Base-by-base conservation (phyloP, 2,113 vertebrate genomes). In the Chamaea fasciata region DNA sequence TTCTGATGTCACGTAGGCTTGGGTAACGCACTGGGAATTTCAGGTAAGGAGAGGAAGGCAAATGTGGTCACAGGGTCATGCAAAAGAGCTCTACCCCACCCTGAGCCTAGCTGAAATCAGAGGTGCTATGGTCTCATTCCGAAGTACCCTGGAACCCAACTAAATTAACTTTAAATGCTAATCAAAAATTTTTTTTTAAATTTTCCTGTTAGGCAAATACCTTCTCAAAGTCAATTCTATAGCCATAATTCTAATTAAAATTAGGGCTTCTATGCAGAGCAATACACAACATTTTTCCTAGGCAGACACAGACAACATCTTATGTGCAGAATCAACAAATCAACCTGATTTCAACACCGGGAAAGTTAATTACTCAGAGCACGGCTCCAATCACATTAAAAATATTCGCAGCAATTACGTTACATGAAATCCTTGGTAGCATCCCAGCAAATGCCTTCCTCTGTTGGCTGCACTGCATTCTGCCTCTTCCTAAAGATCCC, bases 301-400 rank as follows among this genome's bases (percentile, higher is more conserved):
- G 21, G 70, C 73, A 89, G 78, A 87, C 63, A 64, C 1, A 82
- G 84, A 76, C 82, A 93, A 80, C 55, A 83, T 53, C 63, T 92
- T 49, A 53, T 9, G 82, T 18, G 79, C 80, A 93, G 69, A 89
- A 95, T 87, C 76, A 95, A 95, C 89, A 83, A 93, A 92, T 92
- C 86, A 92, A 77, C 59, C 68, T 44, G 94, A 91, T 92, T 97
- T 95, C 92, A 89, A 89, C 87, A 91, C 67, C 42, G 69, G 67
- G 16, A 41, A 91, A 87, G 81, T 68, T 73, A 91, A 92, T 89
- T 87, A 92, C 50, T 67, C 75, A 24, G 68, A 92, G 71, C 49
- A 73, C 0, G 0, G n/a, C 49, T 62, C 13, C 7, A 90, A 90
- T 88, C 11, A 14, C 10, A 0, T 73, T 57, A 85, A 52, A 93